Evolutionary conservation across 2,888 invertebrate species (phyloP), one percentile per base, ranked within the genome.

Genomic region (Phymatocera aterrima): DNA sequence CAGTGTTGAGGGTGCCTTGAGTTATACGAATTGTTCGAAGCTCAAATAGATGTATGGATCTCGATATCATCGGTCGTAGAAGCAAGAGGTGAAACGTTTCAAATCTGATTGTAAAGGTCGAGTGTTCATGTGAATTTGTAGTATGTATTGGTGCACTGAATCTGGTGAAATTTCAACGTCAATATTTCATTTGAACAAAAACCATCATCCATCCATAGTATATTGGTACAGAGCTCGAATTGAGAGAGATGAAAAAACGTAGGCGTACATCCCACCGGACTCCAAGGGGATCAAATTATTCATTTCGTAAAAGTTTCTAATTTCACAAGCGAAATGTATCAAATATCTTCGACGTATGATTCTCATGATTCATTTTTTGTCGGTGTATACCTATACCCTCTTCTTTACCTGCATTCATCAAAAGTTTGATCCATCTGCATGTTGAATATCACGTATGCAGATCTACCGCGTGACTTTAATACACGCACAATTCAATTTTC

Each of bases 401-500:
- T n/a, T n/a, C n/a, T n/a, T n/a, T n/a, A n/a, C n/a, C n/a, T n/a
- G n/a, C n/a, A n/a, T n/a, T n/a, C n/a, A n/a, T n/a, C n/a, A n/a
- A n/a, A n/a, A n/a, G n/a, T n/a, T n/a, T n/a, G n/a, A n/a, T n/a
- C n/a, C n/a, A n/a, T n/a, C n/a, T n/a, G n/a, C n/a, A n/a, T n/a
- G n/a, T n/a, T n/a, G n/a, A n/a, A n/a, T n/a, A 12, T 15, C 60
- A 12, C 3, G 15, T n/a, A 8, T 37, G 8, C 24, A 46, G 12
- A 10, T 70, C 28, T n/a, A 24, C 1, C 2, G 46, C 28, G 15
- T 68, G 70, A 40, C 15, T 40, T 37, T 48, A 2, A 21, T 70
- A 31, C 12, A 8, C 28, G 70, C 78, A 79, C 78, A 83, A 82
- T 83, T 83, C 83, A 81, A 80, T 82, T 82, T 82, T 82, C 84